phyloP scores from a whole-genome alignment of 2,797 vertebrate genomes.

The Cetoscarus ocellatus region DNA sequence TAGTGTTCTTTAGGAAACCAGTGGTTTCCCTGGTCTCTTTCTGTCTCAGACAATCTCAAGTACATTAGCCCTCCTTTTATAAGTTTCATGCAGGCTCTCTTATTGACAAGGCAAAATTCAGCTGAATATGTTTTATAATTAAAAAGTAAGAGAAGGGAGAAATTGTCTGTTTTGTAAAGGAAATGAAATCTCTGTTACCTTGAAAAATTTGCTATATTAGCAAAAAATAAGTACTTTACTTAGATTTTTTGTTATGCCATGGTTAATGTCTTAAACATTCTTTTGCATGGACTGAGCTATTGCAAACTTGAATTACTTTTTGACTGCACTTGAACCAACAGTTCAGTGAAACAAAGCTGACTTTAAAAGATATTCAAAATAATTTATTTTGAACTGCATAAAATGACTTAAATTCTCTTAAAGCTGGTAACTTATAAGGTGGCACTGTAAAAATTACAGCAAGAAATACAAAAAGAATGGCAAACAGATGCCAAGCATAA shows the following conservation, averaged over 20 bases:
- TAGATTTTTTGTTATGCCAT: too few relatives aligned
- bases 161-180: not conserved
- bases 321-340: too few relatives aligned
- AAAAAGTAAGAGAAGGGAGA: too few relatives aligned
- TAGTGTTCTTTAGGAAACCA: not conserved
- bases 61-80: not conserved
- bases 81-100: not conserved
- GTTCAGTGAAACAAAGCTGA: not conserved
- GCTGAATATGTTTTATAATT: not conserved
- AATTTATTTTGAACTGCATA: too few relatives aligned
- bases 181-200: not conserved
- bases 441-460: not conserved
- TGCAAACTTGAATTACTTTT: too few relatives aligned
- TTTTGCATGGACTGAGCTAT: too few relatives aligned
- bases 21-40: not conserved
- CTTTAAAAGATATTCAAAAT: not conserved
- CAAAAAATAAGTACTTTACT: too few relatives aligned
- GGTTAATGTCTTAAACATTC: too few relatives aligned
- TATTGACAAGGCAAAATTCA: not conserved
- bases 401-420: not conserved
- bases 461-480: not conserved
- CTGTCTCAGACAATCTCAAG: not conserved
- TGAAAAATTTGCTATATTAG: not conserved
- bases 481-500: slow-evolving; percentile 7
- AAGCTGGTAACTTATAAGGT: not conserved